Evolutionary conservation across 2,113 vertebrate species (phyloP), one percentile per base, ranked within the genome.

Genomic region (Clarias magur): DNA sequence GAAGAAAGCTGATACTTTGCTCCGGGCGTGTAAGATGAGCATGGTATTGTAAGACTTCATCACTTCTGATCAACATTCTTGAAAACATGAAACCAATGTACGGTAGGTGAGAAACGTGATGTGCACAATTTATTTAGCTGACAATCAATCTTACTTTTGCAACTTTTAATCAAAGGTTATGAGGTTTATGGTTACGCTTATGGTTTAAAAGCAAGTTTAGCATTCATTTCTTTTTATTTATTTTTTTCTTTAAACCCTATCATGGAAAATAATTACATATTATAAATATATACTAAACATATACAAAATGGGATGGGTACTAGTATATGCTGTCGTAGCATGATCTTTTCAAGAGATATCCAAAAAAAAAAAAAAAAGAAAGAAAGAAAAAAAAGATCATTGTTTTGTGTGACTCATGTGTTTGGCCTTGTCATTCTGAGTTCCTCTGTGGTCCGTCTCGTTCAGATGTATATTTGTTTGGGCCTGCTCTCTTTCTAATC

Each of bases 401-500:
- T 34, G 70, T 73, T 73, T 57, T 60, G 48, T 73, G 67, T 54
- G 67, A 85, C 48, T 80, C 78, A 54, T 38, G 48, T 88, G 42
- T 73, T 78, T 38, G 78, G 57, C 59, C 9, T 73, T 23, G 70
- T 73, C 38, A 73, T 73, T 38, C 53, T 21, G 59, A 70, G 30
- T 15, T 85, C 34, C 62, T 68, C 56, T 59, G 34, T 59, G 59
- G 56, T 38, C 4, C 25, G 21, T 27, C 80, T 56, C 65, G 48
- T 85, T 89, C 82, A 67, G 54, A 23, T 21, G 23, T 56, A 53
- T 62, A 59, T 81, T 48, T 81, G 75, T 80, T 53, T 34, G 72
- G 19, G 15, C 42, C 73, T 80, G 34, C 19, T 8, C 54, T 15
- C 70, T 27, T 84, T 15, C 48, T 48, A 48, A 48, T 48, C 9